These are phyloP conservation scores for Cyphomyrus discorhynchus DNA, from an alignment of 2,113 vertebrate species.

Conservation along the genomic window DNA sequence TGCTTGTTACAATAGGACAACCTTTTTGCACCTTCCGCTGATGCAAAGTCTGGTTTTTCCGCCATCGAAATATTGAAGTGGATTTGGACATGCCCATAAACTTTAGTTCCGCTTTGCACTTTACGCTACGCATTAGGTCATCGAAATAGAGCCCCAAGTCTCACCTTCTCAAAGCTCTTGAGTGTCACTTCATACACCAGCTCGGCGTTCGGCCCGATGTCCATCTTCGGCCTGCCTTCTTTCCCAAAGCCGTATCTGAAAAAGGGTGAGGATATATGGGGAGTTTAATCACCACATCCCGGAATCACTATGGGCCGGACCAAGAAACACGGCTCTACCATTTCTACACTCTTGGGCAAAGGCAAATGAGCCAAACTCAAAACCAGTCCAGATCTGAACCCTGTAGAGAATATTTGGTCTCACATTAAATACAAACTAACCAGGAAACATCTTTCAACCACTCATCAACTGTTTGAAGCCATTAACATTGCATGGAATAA, in stretches of 20 bases:
- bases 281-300: background rate
- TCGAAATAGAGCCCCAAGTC: background rate
- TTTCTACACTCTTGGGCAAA: background rate
- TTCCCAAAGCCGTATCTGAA: conserved; percentile 85
- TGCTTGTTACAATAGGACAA: no score
- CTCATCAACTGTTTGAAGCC: background rate
- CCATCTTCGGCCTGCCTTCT: conserved; percentile 73
- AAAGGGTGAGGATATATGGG: background rate
- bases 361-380: background rate
- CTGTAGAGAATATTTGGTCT: background rate
- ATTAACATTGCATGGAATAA: background rate
- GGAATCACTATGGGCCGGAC: background rate
- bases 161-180: conserved; percentile 88
- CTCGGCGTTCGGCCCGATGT: conserved; percentile 76
- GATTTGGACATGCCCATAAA: no score
- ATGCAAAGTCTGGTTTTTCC: no score
- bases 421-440: background rate
- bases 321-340: background rate
- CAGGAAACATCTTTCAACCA: background rate
- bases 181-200: conserved; percentile 84
- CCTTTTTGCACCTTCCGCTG: no score
- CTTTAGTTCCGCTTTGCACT: no score
- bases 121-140: no score
- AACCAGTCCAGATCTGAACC: background rate
- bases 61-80: no score